These are phyloP conservation scores for Sebastes taczanowskii DNA, from an alignment of 2,797 vertebrate species.

Conservation along the genomic window DNA sequence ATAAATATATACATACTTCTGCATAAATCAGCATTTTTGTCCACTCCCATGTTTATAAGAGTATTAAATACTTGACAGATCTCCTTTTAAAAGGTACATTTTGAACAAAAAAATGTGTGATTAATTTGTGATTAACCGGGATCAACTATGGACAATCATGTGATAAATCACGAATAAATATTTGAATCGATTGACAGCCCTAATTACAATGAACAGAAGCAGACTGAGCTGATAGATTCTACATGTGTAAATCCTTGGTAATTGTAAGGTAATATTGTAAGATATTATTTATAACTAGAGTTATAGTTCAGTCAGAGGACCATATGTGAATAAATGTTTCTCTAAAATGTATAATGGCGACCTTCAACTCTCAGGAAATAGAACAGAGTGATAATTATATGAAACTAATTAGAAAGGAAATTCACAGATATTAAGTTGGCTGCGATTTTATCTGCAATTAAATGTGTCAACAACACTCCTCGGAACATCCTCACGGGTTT, in stretches of 20 bases:
- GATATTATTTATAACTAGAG: background rate
- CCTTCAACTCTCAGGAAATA: background rate
- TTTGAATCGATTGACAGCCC: too few relatives aligned
- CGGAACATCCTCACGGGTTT: background rate
- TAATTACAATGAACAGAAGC: background rate
- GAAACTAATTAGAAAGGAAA: background rate
- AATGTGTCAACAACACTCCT: constrained; percentile 29
- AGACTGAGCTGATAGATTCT: background rate
- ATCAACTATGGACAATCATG: too few relatives aligned
- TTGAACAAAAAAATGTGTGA: too few relatives aligned
- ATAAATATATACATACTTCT: too few relatives aligned
- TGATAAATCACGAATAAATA: too few relatives aligned
- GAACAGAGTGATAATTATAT: background rate
- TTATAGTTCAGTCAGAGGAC: background rate
- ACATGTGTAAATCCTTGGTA: background rate
- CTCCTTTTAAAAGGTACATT: too few relatives aligned
- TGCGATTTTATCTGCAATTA: constrained; percentile 13
- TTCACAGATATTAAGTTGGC: background rate
- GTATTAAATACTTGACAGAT: too few relatives aligned
- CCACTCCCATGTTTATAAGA: too few relatives aligned
- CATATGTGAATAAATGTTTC: background rate
- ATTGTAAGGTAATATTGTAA: background rate
- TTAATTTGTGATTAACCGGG: too few relatives aligned
- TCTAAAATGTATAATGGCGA: background rate
- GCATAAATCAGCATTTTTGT: too few relatives aligned